phyloP scores from a whole-genome alignment of 2,797 vertebrate species.

The Botia kubotai region DNA sequence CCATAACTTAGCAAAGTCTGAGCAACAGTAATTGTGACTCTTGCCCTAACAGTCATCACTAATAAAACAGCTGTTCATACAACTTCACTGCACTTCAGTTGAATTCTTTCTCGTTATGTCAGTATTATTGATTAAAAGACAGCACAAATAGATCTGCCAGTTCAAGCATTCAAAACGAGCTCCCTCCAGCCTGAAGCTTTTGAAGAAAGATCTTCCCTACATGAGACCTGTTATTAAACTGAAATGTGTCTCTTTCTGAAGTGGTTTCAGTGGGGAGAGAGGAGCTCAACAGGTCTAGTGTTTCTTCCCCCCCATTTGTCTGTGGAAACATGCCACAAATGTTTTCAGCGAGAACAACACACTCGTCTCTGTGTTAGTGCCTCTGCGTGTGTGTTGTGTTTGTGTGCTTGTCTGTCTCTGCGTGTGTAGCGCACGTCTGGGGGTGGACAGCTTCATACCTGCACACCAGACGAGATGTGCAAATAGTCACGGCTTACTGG shows the following conservation, averaged over 20 bases:
- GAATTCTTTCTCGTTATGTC: constrained; percentile 53
- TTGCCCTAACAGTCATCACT: background rate
- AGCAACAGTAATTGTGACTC: background rate
- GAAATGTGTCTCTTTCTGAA: constrained; percentile 61
- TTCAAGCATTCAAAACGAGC: constrained; percentile 68
- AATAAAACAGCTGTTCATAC: background rate
- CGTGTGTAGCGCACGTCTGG: constrained; percentile 46
- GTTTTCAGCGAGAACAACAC: constrained; percentile 45
- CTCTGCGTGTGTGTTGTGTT: background rate
- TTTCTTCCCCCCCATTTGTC: constrained; percentile 26
- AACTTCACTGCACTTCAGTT: background rate
- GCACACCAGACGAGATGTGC: constrained; percentile 47
- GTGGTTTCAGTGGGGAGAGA: constrained; percentile 58
- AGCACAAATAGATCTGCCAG: constrained; percentile 39
- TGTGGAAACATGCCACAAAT: constrained; percentile 42
- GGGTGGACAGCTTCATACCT: constrained; percentile 50
- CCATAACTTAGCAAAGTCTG: background rate
- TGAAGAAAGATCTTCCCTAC: constrained; percentile 78
- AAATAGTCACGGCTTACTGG: constrained; percentile 52
- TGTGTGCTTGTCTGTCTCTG: constrained; percentile 30
- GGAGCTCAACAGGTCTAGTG: constrained; percentile 43
- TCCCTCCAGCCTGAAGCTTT: constrained; percentile 78
- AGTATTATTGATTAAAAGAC: constrained; percentile 51
- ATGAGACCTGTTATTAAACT: constrained; percentile 81
- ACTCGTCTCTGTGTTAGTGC: constrained; percentile 1